phyloP scores from a whole-genome alignment of 2,888 invertebrate species.

The Hydrotaea cyrtoneurina region DNA sequence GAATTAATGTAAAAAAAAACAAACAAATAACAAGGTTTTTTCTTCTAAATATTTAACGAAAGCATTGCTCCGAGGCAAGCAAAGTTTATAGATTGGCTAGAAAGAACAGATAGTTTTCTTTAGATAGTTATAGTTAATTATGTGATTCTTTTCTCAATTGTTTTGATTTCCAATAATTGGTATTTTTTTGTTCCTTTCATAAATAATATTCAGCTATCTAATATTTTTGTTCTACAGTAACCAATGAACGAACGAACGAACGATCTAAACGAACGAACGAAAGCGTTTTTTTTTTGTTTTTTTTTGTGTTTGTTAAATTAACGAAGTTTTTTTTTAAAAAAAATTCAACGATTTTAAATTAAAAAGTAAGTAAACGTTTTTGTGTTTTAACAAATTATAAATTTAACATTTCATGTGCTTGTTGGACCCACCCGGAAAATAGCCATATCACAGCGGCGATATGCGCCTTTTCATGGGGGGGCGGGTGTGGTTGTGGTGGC shows the following conservation, averaged over 20 bases:
- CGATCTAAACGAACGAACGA: slow-evolving; percentile 4
- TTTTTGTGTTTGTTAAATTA: not conserved
- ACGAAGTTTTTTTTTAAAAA: not conserved
- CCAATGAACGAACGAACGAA: slow-evolving; percentile 37
- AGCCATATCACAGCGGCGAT: not conserved
- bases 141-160: not conserved
- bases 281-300: not conserved
- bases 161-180: not conserved
- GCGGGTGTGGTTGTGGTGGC: not conserved
- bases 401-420: not conserved
- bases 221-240: slow-evolving; percentile 12
- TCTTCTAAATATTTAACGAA: not conserved
- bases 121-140: not conserved
- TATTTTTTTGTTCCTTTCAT: slow-evolving; percentile 5
- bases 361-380: not conserved
- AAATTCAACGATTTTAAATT: not conserved
- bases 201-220: not conserved
- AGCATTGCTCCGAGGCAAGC: slow-evolving; percentile 7
- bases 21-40: slow-evolving; percentile 14
- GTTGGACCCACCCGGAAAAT: not conserved
- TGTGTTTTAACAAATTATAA: not conserved
- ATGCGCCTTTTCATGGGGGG: not conserved
- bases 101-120: not conserved
- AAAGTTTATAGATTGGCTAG: not conserved
- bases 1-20: not conserved